Conservation (phyloP, 92 coral and sea anemone species). For the Parazoanthus atlanticus region DNA sequence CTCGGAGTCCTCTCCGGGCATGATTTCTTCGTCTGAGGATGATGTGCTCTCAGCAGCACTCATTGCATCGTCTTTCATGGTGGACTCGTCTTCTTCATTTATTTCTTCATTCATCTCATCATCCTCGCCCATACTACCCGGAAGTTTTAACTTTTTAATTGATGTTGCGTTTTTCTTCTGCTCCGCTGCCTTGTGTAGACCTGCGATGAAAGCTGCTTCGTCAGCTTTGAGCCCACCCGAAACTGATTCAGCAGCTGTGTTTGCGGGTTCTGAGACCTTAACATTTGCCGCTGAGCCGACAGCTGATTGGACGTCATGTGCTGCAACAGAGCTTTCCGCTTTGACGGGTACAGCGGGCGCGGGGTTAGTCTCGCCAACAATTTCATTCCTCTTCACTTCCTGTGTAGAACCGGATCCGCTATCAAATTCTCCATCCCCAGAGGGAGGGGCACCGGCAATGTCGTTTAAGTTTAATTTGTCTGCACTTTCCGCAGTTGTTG, state of each 20-base stretch:
- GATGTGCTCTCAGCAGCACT: slow-evolving; percentile 23
- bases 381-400: slow-evolving; percentile 46
- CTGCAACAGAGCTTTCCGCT: neutral
- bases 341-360: slow-evolving; percentile 16
- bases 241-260: slow-evolving; percentile 51
- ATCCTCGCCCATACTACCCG: slow-evolving; percentile 87
- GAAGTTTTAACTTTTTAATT: slow-evolving; percentile 56
- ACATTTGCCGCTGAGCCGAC: slow-evolving; percentile 11
- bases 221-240: slow-evolving; percentile 73
- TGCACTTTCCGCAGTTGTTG: slow-evolving; percentile 13
- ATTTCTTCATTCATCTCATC: slow-evolving; percentile 62
- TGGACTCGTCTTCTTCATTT: slow-evolving; percentile 58
- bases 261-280: slow-evolving; percentile 33
- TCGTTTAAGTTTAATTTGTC: slow-evolving; percentile 24
- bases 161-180: slow-evolving; percentile 48
- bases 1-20: slow-evolving; percentile 49
- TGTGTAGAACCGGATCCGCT: slow-evolving; percentile 65
- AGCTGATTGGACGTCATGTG: neutral
- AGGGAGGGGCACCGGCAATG: slow-evolving; percentile 47
- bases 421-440: slow-evolving; percentile 73
- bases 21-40: slow-evolving; percentile 38
- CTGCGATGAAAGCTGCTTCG: slow-evolving; percentile 90
- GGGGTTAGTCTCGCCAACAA: slow-evolving; percentile 58
- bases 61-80: slow-evolving; percentile 47
- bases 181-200: slow-evolving; percentile 78